A percentile compares a stretch with the other conserved stretches of the same genome.
phyloP scores from a whole-genome alignment of 1,140 invertebrate species.

The Nylanderia fulva region DNA sequence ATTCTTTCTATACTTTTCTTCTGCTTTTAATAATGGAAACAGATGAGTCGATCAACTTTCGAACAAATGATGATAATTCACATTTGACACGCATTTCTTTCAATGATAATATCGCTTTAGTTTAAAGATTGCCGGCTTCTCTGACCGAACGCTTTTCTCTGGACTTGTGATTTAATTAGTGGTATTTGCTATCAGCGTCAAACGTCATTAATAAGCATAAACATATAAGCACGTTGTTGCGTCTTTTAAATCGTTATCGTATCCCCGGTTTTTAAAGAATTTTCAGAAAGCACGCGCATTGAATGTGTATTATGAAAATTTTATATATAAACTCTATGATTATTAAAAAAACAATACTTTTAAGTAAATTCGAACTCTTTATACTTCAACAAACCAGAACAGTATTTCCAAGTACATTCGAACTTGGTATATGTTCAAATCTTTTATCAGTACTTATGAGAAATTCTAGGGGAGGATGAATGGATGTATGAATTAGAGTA shows the following conservation, averaged over 20 bases:
- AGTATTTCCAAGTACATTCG: no score
- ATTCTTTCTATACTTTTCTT: no score
- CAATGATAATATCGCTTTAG: slow-evolving; percentile 49
- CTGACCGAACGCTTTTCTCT: slow-evolving; percentile 14
- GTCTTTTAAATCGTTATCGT: slow-evolving; percentile 35
- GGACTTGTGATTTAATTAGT: slow-evolving; percentile 50
- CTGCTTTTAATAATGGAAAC: not conserved
- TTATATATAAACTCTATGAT: no score
- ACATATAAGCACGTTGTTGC: slow-evolving; percentile 14
- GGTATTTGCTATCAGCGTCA: slow-evolving; percentile 37
- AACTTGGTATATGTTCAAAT: no score
- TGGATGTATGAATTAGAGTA: no score
- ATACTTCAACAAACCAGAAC: no score
- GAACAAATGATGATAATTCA: slow-evolving; percentile 3
- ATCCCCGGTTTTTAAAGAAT: not conserved
- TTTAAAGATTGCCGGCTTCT: not conserved
- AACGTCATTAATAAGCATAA: slow-evolving; percentile 22
- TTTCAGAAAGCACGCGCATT: not conserved
- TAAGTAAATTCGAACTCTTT: no score
- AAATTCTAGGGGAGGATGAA: no score
- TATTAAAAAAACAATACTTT: no score
- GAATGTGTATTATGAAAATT: not conserved
- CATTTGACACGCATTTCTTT: slow-evolving; percentile 32
- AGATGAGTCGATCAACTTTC: not conserved
- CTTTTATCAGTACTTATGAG: no score